Evolutionary conservation across 2,888 invertebrate genomes (phyloP).

Genomic region (Notodonta ziczac): DNA sequence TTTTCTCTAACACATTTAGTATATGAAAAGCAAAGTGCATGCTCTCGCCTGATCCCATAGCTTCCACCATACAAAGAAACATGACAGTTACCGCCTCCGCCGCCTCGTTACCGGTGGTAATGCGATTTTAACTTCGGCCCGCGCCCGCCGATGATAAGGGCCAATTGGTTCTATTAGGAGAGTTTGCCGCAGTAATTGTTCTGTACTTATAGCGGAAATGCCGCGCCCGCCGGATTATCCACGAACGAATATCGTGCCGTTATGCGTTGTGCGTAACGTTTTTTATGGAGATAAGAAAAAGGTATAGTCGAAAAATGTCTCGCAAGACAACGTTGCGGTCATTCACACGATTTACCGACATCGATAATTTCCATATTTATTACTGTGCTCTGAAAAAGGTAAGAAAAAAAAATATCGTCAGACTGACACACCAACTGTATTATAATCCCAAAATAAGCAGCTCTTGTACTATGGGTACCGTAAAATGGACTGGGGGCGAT

Average conservation of each 20-base stretch:
- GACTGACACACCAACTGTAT: no score
- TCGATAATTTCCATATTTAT: no score
- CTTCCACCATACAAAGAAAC: constrained; percentile 27
- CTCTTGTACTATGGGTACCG: no score
- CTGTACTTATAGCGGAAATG: constrained; percentile 33
- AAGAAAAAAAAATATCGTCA: no score
- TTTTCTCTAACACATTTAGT: no score
- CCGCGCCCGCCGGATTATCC: constrained; percentile 36
- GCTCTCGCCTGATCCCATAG: constrained; percentile 19
- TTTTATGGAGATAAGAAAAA: not conserved
- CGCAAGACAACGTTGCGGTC: no score
- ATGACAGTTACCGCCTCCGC: constrained; percentile 47
- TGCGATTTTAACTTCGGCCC: constrained; percentile 60
- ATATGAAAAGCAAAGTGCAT: no score
- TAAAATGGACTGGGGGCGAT: no score
- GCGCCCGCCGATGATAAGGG: constrained; percentile 56
- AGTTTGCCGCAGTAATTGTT: constrained; percentile 57
- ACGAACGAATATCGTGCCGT: not conserved
- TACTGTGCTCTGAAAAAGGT: no score
- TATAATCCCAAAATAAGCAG: no score
- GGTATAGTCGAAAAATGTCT: no score
- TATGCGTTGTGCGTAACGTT: not conserved
- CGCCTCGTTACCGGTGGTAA: constrained; percentile 65
- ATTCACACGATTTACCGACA: no score
- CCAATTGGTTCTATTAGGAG: constrained; percentile 57